phyloP scores from a whole-genome alignment of 30 jellyfish, hydroid and myxozoan species.

The Clytia hemisphaerica region DNA sequence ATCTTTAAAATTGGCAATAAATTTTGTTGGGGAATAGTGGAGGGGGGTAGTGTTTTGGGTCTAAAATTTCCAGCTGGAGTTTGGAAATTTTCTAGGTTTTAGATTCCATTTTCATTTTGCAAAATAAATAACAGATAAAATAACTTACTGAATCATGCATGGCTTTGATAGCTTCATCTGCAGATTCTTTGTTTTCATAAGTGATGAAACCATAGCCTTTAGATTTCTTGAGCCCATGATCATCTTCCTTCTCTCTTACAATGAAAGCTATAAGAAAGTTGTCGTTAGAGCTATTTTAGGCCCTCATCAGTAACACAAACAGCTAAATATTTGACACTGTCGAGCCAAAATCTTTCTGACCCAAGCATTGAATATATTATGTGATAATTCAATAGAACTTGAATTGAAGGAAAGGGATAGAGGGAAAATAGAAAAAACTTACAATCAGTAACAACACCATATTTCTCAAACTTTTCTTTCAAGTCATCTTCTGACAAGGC shows the following conservation, averaged over 20 bases:
- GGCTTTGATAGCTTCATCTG: slow-evolving; percentile 34
- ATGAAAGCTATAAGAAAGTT: slow-evolving; percentile 14
- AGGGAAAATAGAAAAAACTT: neutral
- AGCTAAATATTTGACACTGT: neutral
- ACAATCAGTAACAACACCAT: slow-evolving; percentile 34
- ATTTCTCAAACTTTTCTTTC: slow-evolving; percentile 16
- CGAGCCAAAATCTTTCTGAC: too few relatives aligned
- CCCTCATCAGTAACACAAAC: too few relatives aligned
- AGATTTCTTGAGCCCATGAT: slow-evolving; percentile 17
- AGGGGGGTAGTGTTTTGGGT: too few relatives aligned
- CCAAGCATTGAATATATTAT: too few relatives aligned
- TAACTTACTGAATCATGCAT: slow-evolving; percentile 21
- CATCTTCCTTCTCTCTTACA: slow-evolving; percentile 33
- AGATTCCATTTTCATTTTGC: too few relatives aligned
- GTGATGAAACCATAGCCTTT: slow-evolving; percentile 42
- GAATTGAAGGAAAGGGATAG: too few relatives aligned
- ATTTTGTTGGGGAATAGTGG: too few relatives aligned
- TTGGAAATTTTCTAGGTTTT: too few relatives aligned
- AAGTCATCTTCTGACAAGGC: slow-evolving; percentile 17
- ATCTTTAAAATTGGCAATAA: too few relatives aligned
- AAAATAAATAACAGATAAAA: too few relatives aligned
- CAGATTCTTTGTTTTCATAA: slow-evolving; percentile 27
- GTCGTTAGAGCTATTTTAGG: neutral
- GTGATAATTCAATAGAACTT: too few relatives aligned
- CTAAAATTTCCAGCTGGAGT: too few relatives aligned